Evolutionary conservation across 1,140 invertebrate genomes (phyloP), one percentile per base, ranked within the genome.

Genomic region (Drosophila ambigua): DNA sequence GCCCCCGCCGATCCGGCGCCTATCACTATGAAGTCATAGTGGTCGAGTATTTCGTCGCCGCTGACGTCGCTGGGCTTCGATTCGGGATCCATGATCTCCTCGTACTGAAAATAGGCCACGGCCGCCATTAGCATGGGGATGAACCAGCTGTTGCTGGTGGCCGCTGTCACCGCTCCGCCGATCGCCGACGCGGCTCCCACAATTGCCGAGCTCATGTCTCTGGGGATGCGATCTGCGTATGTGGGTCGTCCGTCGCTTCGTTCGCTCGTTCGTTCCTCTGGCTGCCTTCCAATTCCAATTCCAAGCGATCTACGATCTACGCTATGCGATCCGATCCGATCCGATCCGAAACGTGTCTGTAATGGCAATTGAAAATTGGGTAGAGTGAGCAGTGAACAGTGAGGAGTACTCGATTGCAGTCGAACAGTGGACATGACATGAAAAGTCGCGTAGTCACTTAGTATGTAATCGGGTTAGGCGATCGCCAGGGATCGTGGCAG

Each of bases 1-100:
- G 97, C 95, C 20, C 96, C 98, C 78, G 98, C 97, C 0, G 98
- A 99, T 8, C 98, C 98, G 1, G 95, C 97, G 0, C 98, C 98
- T n/a, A 99, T 95, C 62, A 97, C 93, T 60, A 98, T 96, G 74
- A 97, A 98, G 91, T 98, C 96, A 63, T 96, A 96, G 2, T 95
- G 93, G 1, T 94, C 93, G n/a, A 95, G 75, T 15, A 96, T 90
- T 5, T 93, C 82, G 23, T 95, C 94, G 1, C 95, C 94, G 1
- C 94, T 93, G 2, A 96, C 92, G 63, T 96, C 94, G 1, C 95
- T 95, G 0, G 95, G 94, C 52, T 95, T 93, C 0, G 95, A 95
- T 80, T 96, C 96, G 0, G 96, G 96, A 87, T 97, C 96, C 67
- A 95, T 93, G 62, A 95, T 92, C 63, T 95, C 94, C 74, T 96